Evolutionary conservation across 1,140 invertebrate species (phyloP).

Genomic region (Papilio polytes): DNA sequence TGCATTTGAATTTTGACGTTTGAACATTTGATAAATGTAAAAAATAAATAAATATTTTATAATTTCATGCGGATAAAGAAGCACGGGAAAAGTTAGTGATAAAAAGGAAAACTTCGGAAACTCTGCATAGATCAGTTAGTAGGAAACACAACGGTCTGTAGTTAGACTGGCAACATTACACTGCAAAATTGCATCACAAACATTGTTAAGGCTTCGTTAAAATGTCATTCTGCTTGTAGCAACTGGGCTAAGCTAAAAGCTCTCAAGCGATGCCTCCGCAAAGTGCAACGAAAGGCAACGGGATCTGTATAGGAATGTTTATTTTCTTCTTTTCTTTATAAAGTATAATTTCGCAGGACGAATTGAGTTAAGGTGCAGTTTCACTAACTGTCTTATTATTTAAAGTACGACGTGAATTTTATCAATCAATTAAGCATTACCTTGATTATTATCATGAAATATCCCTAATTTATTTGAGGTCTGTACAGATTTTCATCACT

Average conservation of each 20-base stretch:
- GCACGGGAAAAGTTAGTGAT: too few relatives aligned
- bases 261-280: slow-evolving; percentile 38
- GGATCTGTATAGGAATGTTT: slow-evolving; percentile 36
- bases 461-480: too few relatives aligned
- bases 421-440: neutral
- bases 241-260: slow-evolving; percentile 40
- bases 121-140: neutral
- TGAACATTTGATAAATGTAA: too few relatives aligned
- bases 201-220: slow-evolving; percentile 40
- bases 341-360: slow-evolving; percentile 39
- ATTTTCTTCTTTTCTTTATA: slow-evolving; percentile 40
- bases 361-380: slow-evolving; percentile 32
- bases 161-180: slow-evolving; percentile 23
- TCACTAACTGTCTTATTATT: neutral
- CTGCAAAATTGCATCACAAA: slow-evolving; percentile 38
- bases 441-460: neutral
- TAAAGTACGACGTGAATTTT: neutral
- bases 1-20: too few relatives aligned
- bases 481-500: neutral
- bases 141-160: neutral
- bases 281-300: slow-evolving; percentile 29
- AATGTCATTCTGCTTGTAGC: slow-evolving; percentile 39
- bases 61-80: too few relatives aligned
- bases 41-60: too few relatives aligned
- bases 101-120: too few relatives aligned